These are phyloP conservation scores for Morus bassanus DNA, from an alignment of 2,797 vertebrate genomes.

Conservation along the genomic window DNA sequence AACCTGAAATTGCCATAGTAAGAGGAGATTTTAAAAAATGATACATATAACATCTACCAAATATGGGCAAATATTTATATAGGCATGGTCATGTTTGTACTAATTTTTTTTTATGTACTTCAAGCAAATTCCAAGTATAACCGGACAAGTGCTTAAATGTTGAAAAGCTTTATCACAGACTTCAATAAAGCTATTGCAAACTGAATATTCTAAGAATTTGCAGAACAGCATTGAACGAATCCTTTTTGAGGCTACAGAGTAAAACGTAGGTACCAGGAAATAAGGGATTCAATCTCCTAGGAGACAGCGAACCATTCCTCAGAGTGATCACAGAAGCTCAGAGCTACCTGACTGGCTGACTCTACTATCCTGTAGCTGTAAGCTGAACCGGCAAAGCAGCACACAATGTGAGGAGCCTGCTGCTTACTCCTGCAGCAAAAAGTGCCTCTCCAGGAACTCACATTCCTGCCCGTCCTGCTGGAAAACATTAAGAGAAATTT, in stretches of 20 bases:
- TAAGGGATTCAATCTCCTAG: not conserved
- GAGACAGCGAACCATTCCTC: not conserved
- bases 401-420: not conserved
- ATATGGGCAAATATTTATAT: slow-evolving; percentile 33
- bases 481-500: not conserved
- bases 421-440: not conserved
- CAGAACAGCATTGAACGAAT: not conserved
- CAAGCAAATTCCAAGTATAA: slow-evolving; percentile 41
- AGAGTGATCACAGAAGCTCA: not conserved
- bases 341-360: not conserved
- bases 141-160: not conserved
- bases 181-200: not conserved
- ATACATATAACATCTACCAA: not conserved
- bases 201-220: not conserved
- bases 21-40: slow-evolving; percentile 18
- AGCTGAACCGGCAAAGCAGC: not conserved
- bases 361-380: not conserved
- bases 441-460: not conserved
- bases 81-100: not conserved
- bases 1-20: not conserved
- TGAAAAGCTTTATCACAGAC: not conserved
- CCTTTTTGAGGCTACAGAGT: not conserved
- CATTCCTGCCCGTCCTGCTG: not conserved
- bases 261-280: not conserved
- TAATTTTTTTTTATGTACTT: not conserved